These are phyloP conservation scores for Zygogramma bicolorata DNA, from an alignment of 2,888 invertebrate species.

Conservation along the genomic window DNA sequence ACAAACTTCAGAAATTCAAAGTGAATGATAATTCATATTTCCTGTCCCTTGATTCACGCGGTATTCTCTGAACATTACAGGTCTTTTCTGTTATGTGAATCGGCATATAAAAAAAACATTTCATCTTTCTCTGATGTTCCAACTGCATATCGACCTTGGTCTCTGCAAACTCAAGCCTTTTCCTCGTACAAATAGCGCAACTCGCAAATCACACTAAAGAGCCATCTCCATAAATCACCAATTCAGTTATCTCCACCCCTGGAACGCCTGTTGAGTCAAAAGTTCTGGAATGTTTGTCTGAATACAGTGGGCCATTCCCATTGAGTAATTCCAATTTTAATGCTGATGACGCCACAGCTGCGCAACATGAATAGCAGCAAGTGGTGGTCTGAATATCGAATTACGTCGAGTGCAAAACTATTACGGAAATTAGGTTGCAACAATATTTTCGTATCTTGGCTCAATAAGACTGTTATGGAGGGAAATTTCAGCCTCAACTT, in stretches of 20 bases:
- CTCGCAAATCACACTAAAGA: not conserved
- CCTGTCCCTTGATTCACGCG: too few species aligned
- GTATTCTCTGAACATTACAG: too few species aligned
- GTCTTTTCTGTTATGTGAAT: too few species aligned
- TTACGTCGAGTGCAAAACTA: not conserved
- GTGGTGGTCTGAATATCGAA: not conserved
- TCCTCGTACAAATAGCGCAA: not conserved
- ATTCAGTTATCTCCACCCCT: not conserved
- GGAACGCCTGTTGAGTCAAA: slow-evolving; percentile 10
- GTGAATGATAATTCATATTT: too few species aligned
- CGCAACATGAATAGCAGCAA: not conserved
- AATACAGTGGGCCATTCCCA: not conserved
- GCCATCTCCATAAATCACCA: not conserved
- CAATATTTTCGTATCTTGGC: not conserved
- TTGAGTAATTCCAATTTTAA: not conserved
- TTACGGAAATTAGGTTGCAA: not conserved
- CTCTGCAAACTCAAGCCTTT: not conserved
- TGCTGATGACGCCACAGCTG: slow-evolving; percentile 2
- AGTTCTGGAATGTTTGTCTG: not conserved
- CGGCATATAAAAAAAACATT: too few species aligned
- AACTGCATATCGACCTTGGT: too few species aligned
- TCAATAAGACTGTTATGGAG: too few species aligned
- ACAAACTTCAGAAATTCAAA: too few species aligned
- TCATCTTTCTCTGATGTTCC: too few species aligned
- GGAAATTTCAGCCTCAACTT: too few species aligned